These are phyloP conservation scores for Porites cylindrica DNA, from an alignment of 92 coral and sea anemone genomes.

Conservation along the genomic window DNA sequence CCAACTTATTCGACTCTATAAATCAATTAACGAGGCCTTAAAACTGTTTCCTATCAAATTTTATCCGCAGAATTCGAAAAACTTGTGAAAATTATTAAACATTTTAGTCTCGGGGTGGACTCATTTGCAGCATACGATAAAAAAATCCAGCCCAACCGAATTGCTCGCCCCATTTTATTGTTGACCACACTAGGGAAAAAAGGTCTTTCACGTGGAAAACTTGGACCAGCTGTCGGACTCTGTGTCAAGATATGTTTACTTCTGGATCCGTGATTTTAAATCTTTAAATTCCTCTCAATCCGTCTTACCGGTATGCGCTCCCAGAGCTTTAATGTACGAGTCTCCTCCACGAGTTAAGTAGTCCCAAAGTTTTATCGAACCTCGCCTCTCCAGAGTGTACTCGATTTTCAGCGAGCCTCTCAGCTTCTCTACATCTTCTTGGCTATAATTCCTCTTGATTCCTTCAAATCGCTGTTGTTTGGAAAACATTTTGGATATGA, in stretches of 20 bases:
- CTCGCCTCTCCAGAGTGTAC: conserved; percentile 88
- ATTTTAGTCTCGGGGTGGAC: not conserved
- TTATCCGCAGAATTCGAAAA: not conserved
- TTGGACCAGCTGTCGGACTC: not conserved
- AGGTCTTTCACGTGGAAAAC: conserved; percentile 37
- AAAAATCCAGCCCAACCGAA: conserved; percentile 8
- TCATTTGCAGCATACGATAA: not conserved
- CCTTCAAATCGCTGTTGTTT: conserved; percentile 86
- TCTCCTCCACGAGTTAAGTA: conserved; percentile 85
- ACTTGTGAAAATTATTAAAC: not conserved
- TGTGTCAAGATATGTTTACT: not conserved
- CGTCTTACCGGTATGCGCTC: conserved; percentile 92
- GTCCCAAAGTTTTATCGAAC: conserved; percentile 89
- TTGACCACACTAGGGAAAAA: conserved; percentile 44
- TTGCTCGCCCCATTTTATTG: conserved; percentile 24
- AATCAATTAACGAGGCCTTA: conserved; percentile 38
- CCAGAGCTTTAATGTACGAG: conserved; percentile 87
- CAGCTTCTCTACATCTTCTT: conserved; percentile 77
- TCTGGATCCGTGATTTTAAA: no score
- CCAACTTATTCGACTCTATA: conserved; percentile 28
- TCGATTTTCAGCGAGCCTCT: conserved; percentile 90
- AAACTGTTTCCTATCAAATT: not conserved
- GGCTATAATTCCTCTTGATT: conserved; percentile 85
- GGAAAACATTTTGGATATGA: conserved; percentile 44
- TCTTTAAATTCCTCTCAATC: not conserved